Evolutionary conservation across 2,113 vertebrate species (phyloP), one percentile per base, ranked within the genome.

Genomic region (Podarcis raffonei): DNA sequence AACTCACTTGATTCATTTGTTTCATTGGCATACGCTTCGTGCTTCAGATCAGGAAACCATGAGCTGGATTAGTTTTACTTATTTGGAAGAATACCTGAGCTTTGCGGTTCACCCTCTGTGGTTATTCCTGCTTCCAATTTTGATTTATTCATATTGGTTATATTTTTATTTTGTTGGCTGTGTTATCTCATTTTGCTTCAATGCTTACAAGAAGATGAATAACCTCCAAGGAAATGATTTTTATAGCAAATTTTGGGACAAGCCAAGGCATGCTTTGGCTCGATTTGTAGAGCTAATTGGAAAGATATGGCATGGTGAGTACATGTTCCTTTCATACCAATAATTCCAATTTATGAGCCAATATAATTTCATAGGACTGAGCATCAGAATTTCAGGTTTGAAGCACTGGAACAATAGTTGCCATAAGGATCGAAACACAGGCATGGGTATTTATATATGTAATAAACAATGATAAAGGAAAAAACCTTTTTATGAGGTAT

Each of bases 271-370:
- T 94, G 98, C 98, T 0, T 94, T 98, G 93, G 98, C 98, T 0
- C 97, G 96, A 4, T 92, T 98, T 27, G 98, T 98, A 98, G 98
- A 98, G 1, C 97, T 98, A 88, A 97, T 98, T 5, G 98, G 98
- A 65, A 96, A 97, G 2, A 98, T 98, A 88, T 98, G 98, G 98
- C 98, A 99, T 2, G 98, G 98, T 99, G 94, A 96, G 92, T 78
- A 62, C 3, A 59, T 16, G 12, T n/a, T n/a, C 27, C 27, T 68
- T 25, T 62, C 18, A 5, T 62, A 62, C 59, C 59, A 62, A 5
- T 20, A 62, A 62, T 62, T 62, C 18, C 13, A 20, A 1, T 8
- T 62, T 5, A 62, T 18, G 59, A 62, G 59, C 59, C 59, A 62
- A 1, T 18, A 62, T 62, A 62, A 20, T 62, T 62, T 62, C 59